Base-by-base conservation (phyloP, 2,888 invertebrate species). In the Hololepta plana region DNA sequence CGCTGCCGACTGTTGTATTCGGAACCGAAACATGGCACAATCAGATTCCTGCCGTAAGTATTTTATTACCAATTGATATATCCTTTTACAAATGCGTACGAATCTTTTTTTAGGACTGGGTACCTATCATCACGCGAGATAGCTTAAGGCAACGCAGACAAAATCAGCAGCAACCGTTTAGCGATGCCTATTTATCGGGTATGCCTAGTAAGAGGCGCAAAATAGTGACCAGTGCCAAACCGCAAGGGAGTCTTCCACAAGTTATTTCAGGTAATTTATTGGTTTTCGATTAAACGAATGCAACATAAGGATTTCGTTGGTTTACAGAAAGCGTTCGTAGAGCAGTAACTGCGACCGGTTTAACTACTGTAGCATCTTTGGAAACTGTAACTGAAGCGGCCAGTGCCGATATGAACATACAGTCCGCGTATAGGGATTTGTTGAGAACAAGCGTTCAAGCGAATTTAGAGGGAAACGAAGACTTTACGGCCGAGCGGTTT, bases 131-230 rank as follows among this genome's bases (percentile, higher is more conserved):
- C 35, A 67, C 76, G 5, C 66, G 74, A 31, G 91, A 93, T 52
- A 63, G 73, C 24, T 67, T 72, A 40, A 58, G 67, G 29, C 88
- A 87, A 52, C 60, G 71, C 27, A 55, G 65, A 24, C 67, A 70
- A 41, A 51, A 47, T 37, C 37, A 55, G 4, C 64, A 58, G 41
- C 47, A 59, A 2, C 70, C 77, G 14, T 77, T 76, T 51, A 90
- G 90, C 46, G 90, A 91, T 57, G 85, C 84, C 1, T 93, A 91
- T 52, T 59, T 90, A 22, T 71, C 77, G 5, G 84, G 85, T 7
- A 77, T 91, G 74, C 85, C 93, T 8, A 72, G 79, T 20, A 84
- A 88, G 52, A 68, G 88, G 32, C 73, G 90, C 35, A 81, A 84
- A 50, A 64, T 87, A 35, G 60, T 76, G 8, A 43, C 47, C 19